Base-by-base conservation (phyloP, 92 coral and sea anemone species). In the Virgularia gustaviana region DNA sequence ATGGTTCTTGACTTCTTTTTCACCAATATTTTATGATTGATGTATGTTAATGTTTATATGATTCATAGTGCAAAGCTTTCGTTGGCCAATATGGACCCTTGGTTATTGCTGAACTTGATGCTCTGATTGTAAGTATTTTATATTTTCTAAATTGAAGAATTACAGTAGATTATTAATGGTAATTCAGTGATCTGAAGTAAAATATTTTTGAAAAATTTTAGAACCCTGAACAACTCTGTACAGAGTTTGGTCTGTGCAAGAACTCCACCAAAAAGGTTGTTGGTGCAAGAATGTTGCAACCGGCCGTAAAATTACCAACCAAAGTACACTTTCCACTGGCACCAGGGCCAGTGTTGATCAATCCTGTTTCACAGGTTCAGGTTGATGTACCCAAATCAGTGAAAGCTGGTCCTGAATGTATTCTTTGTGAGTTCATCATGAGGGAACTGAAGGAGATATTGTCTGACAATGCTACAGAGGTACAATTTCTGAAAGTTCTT, bases 381-480 rank as follows among this genome's bases (percentile, higher is more conserved):
- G 57, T 95, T 91, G 49, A 79, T 43, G 70, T 81, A 68, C 62
- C 80, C 32, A 71, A 87, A 53, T 71, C 87, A 22, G 55, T 72
- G 25, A 83, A 66, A 51, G 83, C 84, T 6, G 63, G 83, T 1
- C 63, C 74, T 1, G 24, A 57, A 18, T 92, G 98, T 36, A 34
- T 85, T n/a, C 49, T 92, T 6, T 92, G 98, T 58, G 98, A 92
- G 44, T 92, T 76, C 66, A 60, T 75, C 16, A 86, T 88, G 82
- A 66, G 37, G 4, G 76, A 89, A 64, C 77, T 92, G 70, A 92
- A 83, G 12, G 32, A 30, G 1, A 23, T 89, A 32, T 64, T 92
- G 27, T 60, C 47, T 4, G 66, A 92, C n/a, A 89, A 92, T 77
- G 77, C 87, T 13, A 92, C 98, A 41, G 24, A 85, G 96, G 98